These are phyloP conservation scores for Leptothorax acervorum DNA, from an alignment of 2,888 invertebrate genomes.

Conservation along the genomic window DNA sequence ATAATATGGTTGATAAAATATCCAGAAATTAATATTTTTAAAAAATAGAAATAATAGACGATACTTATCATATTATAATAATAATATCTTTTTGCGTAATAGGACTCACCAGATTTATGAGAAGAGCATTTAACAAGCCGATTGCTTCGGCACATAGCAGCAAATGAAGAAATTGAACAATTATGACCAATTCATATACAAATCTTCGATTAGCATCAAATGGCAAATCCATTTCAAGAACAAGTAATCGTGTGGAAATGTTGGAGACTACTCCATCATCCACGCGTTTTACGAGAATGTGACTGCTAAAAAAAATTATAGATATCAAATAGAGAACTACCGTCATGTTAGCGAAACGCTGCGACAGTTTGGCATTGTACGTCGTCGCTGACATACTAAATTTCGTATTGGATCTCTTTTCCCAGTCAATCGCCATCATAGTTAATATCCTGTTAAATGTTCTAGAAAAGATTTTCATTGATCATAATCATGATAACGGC, in stretches of 20 bases:
- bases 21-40: background rate
- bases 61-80: constrained; percentile 13
- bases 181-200: constrained; percentile 4
- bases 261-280: background rate
- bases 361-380: constrained; percentile 8
- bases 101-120: constrained; percentile 36
- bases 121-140: background rate
- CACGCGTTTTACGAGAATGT: background rate
- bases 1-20: background rate
- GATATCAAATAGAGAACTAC: background rate
- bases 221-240: constrained; percentile 5
- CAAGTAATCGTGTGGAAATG: background rate
- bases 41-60: background rate
- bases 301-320: background rate
- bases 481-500: background rate
- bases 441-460: constrained; percentile 7
- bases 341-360: background rate
- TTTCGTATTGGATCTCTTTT: background rate
- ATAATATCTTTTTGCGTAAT: background rate
- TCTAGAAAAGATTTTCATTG: background rate
- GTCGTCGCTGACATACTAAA: background rate
- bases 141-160: background rate
- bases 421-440: constrained; percentile 29
- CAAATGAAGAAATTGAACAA: constrained; percentile 20
- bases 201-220: constrained; percentile 1